Evolutionary conservation across 2,113 vertebrate species (phyloP).

Genomic region (Thinocorus orbignyianus): DNA sequence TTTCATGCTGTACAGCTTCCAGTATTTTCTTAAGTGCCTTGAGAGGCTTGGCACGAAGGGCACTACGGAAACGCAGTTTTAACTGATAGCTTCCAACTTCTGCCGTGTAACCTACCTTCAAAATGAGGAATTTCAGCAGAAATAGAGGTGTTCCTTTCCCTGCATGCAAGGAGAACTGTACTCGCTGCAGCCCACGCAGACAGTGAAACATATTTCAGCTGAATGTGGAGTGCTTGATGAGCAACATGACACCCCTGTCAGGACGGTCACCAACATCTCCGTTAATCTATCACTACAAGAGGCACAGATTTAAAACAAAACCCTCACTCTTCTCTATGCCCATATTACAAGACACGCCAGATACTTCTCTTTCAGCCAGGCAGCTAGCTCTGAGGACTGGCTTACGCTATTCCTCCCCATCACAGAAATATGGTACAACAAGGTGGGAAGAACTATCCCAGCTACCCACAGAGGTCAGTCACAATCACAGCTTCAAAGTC

Average conservation of each 20-base stretch:
- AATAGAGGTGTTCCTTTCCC: not conserved
- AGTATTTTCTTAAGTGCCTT: conserved; percentile 53
- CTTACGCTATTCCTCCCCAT: fast-evolving
- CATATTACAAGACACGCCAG: not conserved
- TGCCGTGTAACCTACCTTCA: not conserved
- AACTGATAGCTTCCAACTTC: conserved; percentile 15
- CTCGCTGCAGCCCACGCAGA: not conserved
- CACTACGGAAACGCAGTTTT: conserved; percentile 3
- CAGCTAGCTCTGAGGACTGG: not conserved
- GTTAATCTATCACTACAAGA: not conserved
- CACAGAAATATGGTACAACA: fast-evolving
- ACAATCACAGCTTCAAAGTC: not conserved
- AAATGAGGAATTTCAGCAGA: not conserved
- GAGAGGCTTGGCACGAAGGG: conserved; percentile 47
- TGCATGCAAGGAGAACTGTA: not conserved
- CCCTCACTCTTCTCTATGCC: not conserved
- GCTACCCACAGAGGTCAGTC: not conserved
- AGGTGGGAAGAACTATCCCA: not conserved
- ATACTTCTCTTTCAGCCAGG: not conserved
- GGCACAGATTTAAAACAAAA: not conserved
- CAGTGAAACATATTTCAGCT: fast-evolving
- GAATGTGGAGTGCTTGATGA: fast-evolving
- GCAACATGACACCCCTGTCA: not conserved
- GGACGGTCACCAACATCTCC: not conserved
- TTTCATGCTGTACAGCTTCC: conserved; percentile 43